Base-by-base conservation (phyloP, 2,888 invertebrate genomes). In the Eupeodes latifasciatus region DNA sequence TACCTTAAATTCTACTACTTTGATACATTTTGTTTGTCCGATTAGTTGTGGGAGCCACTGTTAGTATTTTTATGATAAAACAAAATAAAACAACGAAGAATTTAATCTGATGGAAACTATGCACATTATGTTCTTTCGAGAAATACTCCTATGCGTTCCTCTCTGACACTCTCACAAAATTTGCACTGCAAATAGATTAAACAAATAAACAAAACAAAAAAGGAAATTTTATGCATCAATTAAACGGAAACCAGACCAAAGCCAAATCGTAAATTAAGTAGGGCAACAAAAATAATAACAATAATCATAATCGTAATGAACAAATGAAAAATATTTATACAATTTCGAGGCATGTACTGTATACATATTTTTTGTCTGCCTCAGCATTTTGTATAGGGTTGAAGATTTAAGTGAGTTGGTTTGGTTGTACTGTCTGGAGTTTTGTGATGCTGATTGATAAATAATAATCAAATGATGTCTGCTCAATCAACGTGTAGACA, bases 151-250 rank as follows among this genome's bases (percentile, higher is more conserved):
- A n/a, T 16, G 59, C 7, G 4, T 59, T 14, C n/a, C 59, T 9
- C 14, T 4, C 14, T 4, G 59, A 9, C 14, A 34, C 3, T 14
- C 14, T 1, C 12, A 49, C 59, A 36, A 59, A 59, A 59, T 59
- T 7, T 14, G 34, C 36, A 36, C 34, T 59, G n/a, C 34, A 59
- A 59, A 36, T 59, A 59, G 59, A 59, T 59, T 59, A 34, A 19
- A n/a, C 16, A 47, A 78, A 69, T 81, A 79, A 74, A 78, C 49
- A 51, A 61, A 76, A 64, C 80, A 44, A 81, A 69, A 69, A 36
- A 40, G 57, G 71, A 66, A 76, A 81, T 72, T 77, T 53, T 59
- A 59, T 79, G 83, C 79, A 79, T 81, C 61, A 74, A 81, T 81
- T 85, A 53, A 72, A 62, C 16, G 16, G 66, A 6, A 53, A 72